Base-by-base conservation (phyloP, 2,888 invertebrate genomes). In the Dendrolimus houi region DNA sequence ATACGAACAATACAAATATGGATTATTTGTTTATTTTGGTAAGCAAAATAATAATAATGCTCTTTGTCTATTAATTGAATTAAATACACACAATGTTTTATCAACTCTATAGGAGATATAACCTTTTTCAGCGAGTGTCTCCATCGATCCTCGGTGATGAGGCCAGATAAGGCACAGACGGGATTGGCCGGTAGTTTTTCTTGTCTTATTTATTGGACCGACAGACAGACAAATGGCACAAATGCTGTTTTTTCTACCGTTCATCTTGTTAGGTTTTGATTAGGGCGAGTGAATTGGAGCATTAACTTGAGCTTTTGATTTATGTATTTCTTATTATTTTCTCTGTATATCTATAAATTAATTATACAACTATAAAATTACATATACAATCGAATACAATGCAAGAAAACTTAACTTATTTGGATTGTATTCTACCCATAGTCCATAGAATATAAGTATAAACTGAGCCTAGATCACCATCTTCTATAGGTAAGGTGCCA, bases 141-240 rank as follows among this genome's bases (percentile, higher is more conserved):
- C 70, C 77, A 76, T 77, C 77, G 81, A 87, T 87, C 80, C 70
- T 62, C 67, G 62, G 73, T 79, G 86, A 86, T 85, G 84, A 78
- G 79, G 64, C 78, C 72, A 83, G 90, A 89, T 88, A 89, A 83
- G 85, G 79, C 79, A 69, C 89, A 89, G 87, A 83, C 85, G 79
- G 77, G 82, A 82, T 83, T 81, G 85, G 77, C 82, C 75, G 66
- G 70, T 69, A 71, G 73, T 83, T 77, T 81, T 77, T 83, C 83
- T 78, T 78, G 69, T 74, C 75, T 89, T 88, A 89, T 88, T 89
- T 88, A 89, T 89, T 82, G 80, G 71, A 75, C 81, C 70, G 82
- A 81, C 85, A 74, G 82, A 75, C 79, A 74, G 84, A 89, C 86
- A 86, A 89, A 89, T 89, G 88, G 71, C 77, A 82, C 81, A 80